Percentiles rank a stretch among this genome's conserved stretches.
Conservation (phyloP, 2,888 invertebrate species). For the Enchytraeus crypticus region DNA sequence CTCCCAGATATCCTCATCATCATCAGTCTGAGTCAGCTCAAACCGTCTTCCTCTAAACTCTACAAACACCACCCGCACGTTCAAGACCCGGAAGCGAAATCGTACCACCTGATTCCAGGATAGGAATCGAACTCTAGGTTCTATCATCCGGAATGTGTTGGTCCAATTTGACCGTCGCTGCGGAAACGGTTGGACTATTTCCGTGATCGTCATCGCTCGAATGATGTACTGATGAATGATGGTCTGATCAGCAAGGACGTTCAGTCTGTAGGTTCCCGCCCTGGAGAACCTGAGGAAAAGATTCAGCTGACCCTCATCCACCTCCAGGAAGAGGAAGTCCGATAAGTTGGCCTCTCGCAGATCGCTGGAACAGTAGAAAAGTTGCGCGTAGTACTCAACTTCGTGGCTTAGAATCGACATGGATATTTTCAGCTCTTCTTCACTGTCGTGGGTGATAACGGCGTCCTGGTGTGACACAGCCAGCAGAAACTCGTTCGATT, state of each 20-base stretch:
- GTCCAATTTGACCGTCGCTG: neutral
- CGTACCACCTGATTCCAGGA: neutral
- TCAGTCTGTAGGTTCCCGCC: conserved; percentile 12
- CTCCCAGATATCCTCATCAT: neutral
- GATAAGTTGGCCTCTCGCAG: conserved; percentile 2
- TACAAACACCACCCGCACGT: neutral
- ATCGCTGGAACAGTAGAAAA: neutral
- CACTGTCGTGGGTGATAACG: neutral
- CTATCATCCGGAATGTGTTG: conserved; percentile 2
- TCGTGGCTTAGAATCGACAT: too few species aligned
- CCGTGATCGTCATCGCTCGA: neutral
- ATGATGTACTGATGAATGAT: conserved; percentile 9
- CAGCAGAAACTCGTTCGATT: neutral
- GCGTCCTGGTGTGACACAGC: neutral
- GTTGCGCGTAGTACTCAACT: neutral
- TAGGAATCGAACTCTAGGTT: neutral
- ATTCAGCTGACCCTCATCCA: neutral
- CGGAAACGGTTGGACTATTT: neutral
- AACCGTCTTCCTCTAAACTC: neutral
- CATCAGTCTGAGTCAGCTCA: neutral
- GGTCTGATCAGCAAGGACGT: neutral
- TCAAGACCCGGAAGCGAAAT: neutral
- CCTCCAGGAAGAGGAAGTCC: conserved; percentile 1
- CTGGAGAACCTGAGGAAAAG: conserved; percentile 5
- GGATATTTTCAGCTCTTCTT: too few species aligned